Evolutionary conservation across 2,888 invertebrate species (phyloP).

Genomic region (Acrocyrtus sp.): DNA sequence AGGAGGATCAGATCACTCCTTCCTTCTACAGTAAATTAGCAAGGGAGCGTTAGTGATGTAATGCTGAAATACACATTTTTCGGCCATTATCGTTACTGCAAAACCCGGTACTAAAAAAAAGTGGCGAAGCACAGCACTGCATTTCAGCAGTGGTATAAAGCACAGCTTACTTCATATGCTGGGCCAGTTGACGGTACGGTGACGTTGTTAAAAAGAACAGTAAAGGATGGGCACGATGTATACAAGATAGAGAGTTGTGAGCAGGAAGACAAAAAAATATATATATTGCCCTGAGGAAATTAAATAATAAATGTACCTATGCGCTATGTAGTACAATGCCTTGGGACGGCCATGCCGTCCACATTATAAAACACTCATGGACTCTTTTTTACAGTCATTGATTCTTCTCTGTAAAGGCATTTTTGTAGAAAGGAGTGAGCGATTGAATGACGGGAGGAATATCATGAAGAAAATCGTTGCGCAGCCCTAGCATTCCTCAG

Average conservation of each 20-base stretch:
- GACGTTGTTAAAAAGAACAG: neutral
- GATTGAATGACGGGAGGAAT: no score
- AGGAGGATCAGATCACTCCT: neutral
- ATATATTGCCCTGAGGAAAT: constrained; percentile 34
- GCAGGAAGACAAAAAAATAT: constrained; percentile 32
- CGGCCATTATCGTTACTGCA: neutral
- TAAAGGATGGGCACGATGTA: constrained; percentile 9
- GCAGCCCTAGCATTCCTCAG: no score
- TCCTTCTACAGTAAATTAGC: neutral
- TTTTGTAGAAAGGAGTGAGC: no score
- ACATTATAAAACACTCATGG: no score
- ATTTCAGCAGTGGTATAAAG: neutral
- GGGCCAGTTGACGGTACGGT: neutral
- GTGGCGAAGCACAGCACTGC: no score
- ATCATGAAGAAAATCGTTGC: neutral
- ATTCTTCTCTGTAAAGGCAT: no score
- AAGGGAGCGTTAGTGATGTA: neutral
- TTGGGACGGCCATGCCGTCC: no score
- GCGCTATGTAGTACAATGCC: no score
- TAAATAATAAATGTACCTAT: constrained; percentile 29
- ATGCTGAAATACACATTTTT: neutral
- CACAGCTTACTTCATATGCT: neutral
- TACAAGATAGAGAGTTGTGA: no score
- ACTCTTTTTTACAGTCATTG: no score
- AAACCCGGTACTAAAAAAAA: neutral